These are phyloP conservation scores for Paraplagusia blochii DNA, from an alignment of 2,113 vertebrate genomes.

Conservation along the genomic window DNA sequence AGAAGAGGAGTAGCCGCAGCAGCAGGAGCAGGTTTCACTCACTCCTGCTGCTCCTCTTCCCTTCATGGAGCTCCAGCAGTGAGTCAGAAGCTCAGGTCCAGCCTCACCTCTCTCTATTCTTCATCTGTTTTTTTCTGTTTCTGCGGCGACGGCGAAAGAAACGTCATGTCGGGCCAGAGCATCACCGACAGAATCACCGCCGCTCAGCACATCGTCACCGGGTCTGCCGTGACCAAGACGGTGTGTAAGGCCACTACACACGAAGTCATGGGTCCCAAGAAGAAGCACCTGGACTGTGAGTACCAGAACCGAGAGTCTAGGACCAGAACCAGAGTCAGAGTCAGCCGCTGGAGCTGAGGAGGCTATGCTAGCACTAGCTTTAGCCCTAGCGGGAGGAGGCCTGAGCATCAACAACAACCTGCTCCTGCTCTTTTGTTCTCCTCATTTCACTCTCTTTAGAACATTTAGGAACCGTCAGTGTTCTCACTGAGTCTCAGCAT, in stretches of 20 bases:
- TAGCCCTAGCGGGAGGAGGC: no score
- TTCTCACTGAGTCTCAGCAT: neutral
- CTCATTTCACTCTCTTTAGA: neutral
- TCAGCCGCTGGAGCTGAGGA: neutral
- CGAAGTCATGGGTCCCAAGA: constrained; percentile 98
- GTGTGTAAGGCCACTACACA: constrained; percentile 98
- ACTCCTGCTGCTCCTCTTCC: neutral
- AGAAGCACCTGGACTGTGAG: constrained; percentile 97
- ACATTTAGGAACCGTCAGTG: neutral
- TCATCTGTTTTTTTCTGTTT: constrained; percentile 24
- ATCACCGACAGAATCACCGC: constrained; percentile 96
- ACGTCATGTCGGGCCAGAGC: constrained; percentile 93
- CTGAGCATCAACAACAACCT: no score
- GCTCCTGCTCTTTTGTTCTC: no score
- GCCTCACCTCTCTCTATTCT: neutral
- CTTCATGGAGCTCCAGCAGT: no score
- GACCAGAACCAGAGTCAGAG: neutral
- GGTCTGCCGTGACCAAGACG: constrained; percentile 93
- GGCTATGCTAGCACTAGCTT: neutral
- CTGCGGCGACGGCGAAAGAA: constrained; percentile 56
- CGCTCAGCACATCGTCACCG: constrained; percentile 97
- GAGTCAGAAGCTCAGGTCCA: neutral
- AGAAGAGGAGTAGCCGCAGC: no score
- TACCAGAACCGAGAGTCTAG: constrained; percentile 32
- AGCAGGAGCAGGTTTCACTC: no score